phyloP scores from a whole-genome alignment of 2,113 vertebrate genomes.

The Neolamprologus fasciatus region DNA sequence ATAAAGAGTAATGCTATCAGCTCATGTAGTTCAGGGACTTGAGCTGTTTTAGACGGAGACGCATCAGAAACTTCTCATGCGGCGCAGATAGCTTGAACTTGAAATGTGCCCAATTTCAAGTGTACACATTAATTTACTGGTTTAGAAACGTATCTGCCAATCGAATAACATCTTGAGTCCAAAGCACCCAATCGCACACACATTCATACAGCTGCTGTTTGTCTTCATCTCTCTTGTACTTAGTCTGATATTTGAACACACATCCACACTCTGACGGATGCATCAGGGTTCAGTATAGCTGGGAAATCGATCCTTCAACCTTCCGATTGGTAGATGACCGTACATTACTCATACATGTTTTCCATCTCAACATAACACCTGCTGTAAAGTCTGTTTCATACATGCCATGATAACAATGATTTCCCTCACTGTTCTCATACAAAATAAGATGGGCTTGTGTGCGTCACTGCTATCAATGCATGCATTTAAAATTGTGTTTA shows the following conservation, averaged over 20 bases:
- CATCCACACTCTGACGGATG: not conserved
- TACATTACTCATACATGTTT: not conserved
- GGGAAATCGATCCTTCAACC: not conserved
- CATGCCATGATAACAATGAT: not conserved
- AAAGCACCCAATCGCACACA: not conserved
- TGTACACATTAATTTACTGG: not conserved
- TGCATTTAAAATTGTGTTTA: not conserved
- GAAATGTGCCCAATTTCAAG: not conserved
- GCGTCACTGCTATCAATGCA: fast-evolving
- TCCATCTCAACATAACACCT: not conserved
- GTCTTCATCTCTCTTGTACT: not conserved
- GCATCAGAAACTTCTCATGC: not conserved
- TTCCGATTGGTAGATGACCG: fast-evolving
- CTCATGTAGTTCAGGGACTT: not conserved
- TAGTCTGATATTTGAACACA: not conserved
- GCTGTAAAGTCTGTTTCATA: not conserved
- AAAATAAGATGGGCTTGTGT: not conserved
- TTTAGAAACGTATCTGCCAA: not conserved
- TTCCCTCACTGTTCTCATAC: not conserved
- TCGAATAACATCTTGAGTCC: not conserved
- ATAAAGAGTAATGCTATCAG: not conserved
- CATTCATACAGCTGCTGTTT: not conserved
- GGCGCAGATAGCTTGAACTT: not conserved
- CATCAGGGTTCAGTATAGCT: not conserved
- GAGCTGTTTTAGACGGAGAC: not conserved